These are phyloP conservation scores for Ornithoptera alexandrae DNA, from an alignment of 2,888 invertebrate genomes.

Conservation along the genomic window DNA sequence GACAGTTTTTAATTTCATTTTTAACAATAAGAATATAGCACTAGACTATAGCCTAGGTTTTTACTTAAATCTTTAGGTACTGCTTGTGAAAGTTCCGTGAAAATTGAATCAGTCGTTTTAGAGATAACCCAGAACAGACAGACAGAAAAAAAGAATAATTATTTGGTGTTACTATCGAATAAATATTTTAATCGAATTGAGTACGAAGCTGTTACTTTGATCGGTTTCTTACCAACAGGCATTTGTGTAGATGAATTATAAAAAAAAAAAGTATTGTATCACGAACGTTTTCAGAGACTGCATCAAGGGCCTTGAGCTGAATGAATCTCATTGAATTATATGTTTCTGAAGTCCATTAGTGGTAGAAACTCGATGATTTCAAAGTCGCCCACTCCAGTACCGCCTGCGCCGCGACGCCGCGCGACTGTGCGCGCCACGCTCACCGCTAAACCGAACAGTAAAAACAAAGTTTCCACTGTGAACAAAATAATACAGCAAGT, in stretches of 20 bases:
- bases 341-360: conserved; percentile 57
- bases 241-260: not conserved
- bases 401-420: conserved; percentile 52
- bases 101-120: too few species aligned
- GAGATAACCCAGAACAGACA: too few species aligned
- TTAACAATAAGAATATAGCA: too few species aligned
- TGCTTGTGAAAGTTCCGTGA: too few species aligned
- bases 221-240: too few species aligned
- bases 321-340: conserved; percentile 40
- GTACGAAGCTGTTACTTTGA: too few species aligned
- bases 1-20: too few species aligned
- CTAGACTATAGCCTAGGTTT: not conserved
- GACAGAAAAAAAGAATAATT: too few species aligned
- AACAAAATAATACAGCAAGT: not conserved
- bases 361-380: conserved; percentile 57
- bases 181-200: too few species aligned
- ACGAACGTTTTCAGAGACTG: conserved; percentile 21
- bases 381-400: conserved; percentile 52
- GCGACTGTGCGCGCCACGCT: conserved; percentile 46
- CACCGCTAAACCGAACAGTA: not conserved
- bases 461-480: not conserved
- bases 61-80: too few species aligned
- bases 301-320: conserved; percentile 34
- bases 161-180: too few species aligned
- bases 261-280: not conserved